Conservation (phyloP, 2,888 invertebrate genomes). For the Rhaphigaster nebulosa region DNA sequence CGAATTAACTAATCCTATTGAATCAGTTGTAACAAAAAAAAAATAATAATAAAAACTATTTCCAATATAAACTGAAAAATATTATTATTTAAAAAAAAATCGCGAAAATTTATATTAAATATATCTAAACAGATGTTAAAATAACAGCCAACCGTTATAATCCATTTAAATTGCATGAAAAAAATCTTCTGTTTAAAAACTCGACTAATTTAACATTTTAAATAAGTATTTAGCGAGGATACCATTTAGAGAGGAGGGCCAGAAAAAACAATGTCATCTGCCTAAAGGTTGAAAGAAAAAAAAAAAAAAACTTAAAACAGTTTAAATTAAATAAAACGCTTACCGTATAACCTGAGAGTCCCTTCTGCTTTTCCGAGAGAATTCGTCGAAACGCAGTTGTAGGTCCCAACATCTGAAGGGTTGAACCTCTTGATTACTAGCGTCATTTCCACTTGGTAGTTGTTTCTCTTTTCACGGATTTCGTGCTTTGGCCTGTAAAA, state of each 20-base stretch:
- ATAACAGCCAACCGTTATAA: not conserved
- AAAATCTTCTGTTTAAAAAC: not conserved
- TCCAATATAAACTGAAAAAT: no score
- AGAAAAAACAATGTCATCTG: not conserved
- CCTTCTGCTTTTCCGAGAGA: constrained; percentile 84
- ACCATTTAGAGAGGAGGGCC: not conserved
- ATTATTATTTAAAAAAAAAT: no score
- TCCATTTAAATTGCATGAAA: not conserved
- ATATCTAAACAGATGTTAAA: not conserved
- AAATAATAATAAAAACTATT: no score
- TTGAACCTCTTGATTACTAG: constrained; percentile 76
- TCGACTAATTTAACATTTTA: not conserved
- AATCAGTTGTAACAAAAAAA: no score
- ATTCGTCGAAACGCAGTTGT: constrained; percentile 86
- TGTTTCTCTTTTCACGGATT: constrained; percentile 78
- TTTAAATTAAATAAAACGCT: constrained; percentile 66
- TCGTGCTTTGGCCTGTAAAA: constrained; percentile 80
- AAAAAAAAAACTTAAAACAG: not conserved
- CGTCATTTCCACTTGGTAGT: constrained; percentile 84
- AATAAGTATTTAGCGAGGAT: not conserved
- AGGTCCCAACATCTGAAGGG: constrained; percentile 78
- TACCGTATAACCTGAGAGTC: constrained; percentile 80
- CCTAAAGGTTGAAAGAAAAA: not conserved
- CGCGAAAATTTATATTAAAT: no score
- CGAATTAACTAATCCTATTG: no score